phyloP scores from a whole-genome alignment of 2,113 vertebrate genomes.

The Donacobius atricapilla region DNA sequence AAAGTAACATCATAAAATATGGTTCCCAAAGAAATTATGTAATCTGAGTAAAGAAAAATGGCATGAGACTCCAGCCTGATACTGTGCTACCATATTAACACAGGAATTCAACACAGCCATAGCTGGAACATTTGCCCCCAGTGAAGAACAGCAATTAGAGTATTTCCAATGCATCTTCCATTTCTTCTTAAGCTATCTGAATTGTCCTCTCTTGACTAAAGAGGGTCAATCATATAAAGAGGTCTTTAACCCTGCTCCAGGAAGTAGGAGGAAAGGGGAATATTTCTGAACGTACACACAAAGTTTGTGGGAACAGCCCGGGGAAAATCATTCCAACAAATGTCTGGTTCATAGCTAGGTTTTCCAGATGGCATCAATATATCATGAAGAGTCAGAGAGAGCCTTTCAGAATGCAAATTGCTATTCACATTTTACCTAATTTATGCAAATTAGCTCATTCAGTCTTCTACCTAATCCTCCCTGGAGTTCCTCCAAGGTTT shows the following conservation, averaged over 20 bases:
- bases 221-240: background rate
- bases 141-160: background rate
- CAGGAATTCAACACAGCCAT: background rate
- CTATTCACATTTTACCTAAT: slow-evolving; percentile 69
- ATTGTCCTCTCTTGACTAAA: background rate
- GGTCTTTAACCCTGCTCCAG: background rate
- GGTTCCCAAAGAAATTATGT: background rate
- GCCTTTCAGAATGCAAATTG: slow-evolving; percentile 58
- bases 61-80: background rate
- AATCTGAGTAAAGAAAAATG: background rate
- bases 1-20: background rate
- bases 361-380: slow-evolving; percentile 51
- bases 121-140: background rate
- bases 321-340: slow-evolving; percentile 1
- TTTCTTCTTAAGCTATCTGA: background rate
- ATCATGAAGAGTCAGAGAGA: slow-evolving; percentile 51
- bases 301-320: background rate
- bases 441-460: slow-evolving; percentile 75
- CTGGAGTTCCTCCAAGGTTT: slow-evolving; percentile 71
- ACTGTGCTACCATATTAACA: background rate
- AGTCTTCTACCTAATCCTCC: slow-evolving; percentile 69
- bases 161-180: background rate
- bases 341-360: background rate
- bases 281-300: background rate
- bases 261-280: background rate